Evolutionary conservation across 2,113 vertebrate genomes (phyloP), one percentile per base, ranked within the genome.

Genomic region (Phainopepla nitens): DNA sequence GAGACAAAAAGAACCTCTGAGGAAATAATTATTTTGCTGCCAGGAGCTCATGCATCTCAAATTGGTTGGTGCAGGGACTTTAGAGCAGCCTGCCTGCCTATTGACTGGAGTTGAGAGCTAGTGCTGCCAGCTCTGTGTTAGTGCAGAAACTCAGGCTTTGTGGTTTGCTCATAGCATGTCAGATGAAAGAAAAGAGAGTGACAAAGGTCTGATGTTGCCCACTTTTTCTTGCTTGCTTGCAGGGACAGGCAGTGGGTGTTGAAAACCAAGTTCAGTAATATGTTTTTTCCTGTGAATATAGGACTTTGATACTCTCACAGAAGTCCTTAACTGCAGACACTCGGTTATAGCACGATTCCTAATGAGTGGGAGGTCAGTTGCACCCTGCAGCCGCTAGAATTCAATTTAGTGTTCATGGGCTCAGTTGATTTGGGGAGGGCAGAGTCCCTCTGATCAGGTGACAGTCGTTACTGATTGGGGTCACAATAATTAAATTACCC

Each of bases 21-120:
- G 90, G 76, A 94, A 97, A 97, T 97, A 97, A 97, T 97, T 97
- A 97, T 97, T 97, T 97, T 97, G 90, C 91, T 96, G 96, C 94
- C 96, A 97, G 95, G 93, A 96, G 94, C 89, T 97, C 95, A 95
- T 96, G 96, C 94, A 94, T 97, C 95, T 95, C 96, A 96, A 97
- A 97, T 97, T 95, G 94, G 82, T 91, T 88, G 83, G 87, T 96
- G 49, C 1, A 2, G 76, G 49, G 42, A 80, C 83, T 95, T 96
- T 47, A 83, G 71, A 95, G 70, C 31, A 50, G 85, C 50, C 79
- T 83, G 94, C 56, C 68, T 57, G 95, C 22, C 57, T 94, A 82
- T 62, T 90, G 65, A 93, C 85, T 91, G 75, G 60, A 56, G 53
- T 58, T 88, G 92, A 89, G 96, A 90, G 93, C 78, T 93, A 68